Base-by-base conservation (phyloP, 2,113 vertebrate species). In the western clawed frog (Xenopus tropicalis) region DNA sequence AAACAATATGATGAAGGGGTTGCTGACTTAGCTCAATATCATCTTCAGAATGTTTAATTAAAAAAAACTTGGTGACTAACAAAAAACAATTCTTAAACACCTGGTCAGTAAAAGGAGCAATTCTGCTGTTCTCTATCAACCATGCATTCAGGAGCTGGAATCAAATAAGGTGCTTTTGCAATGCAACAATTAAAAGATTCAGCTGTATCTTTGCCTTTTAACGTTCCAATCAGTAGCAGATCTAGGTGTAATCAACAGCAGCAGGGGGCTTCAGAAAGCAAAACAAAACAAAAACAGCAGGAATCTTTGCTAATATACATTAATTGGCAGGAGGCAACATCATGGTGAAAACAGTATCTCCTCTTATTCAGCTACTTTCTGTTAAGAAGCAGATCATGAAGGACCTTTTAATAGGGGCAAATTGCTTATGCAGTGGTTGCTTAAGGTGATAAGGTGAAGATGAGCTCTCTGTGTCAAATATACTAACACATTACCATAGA, bases 171-270 rank as follows among this genome's bases (percentile, higher is more conserved):
- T 77, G 83, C 80, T 77, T 86, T 87, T 88, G 87, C 89, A 90
- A 85, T 85, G 82, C 85, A 80, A 89, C 86, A 89, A 90, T 90
- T 90, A 90, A 88, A 86, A 87, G 88, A 90, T 89, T 91, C 85
- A 84, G 84, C 87, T 75, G 66, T 75, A 81, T 85, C 87, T 88
- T 80, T 89, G 90, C 89, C 88, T 90, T 92, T 91, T 91, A 90
- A 87, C 88, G 89, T 90, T 90, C 84, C 90, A 91, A 92, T 92
- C 91, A 92, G 90, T 90, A 82, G 88, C 89, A 91, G 85, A 89
- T 90, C 91, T 90, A 91, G 91, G 90, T 92, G 91, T 90, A 91
- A 92, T 92, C 91, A 92, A 91, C 91, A 91, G 88, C 91, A 92
- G 91, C 90, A 89, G 90, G 91, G 91, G 89, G 90, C 77, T 90